Percentiles rank a stretch among this genome's conserved stretches.
phyloP scores from a whole-genome alignment of 2,888 invertebrate genomes.

The Drosophila mercatorum region DNA sequence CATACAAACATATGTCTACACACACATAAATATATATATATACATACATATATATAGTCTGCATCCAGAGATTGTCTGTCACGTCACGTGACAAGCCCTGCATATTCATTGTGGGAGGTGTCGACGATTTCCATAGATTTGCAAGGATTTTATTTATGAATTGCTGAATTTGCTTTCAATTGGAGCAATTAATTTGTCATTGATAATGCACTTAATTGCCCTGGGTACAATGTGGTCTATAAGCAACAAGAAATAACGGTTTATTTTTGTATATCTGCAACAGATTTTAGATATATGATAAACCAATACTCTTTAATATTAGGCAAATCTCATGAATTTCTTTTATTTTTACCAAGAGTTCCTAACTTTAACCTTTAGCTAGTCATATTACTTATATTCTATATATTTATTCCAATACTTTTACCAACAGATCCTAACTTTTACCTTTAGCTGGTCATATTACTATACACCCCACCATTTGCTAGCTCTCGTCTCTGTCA shows the following conservation, averaged over 20 bases:
- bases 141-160: slow-evolving; percentile 4
- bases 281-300: too few species aligned
- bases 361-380: too few species aligned
- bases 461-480: slow-evolving; percentile 9
- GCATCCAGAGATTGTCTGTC: slow-evolving; percentile 26
- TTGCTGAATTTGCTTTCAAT: not conserved
- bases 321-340: not conserved
- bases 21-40: not conserved
- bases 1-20: slow-evolving; percentile 4
- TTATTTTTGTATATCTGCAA: not conserved
- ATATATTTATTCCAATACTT: too few species aligned
- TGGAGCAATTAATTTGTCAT: slow-evolving; percentile 11
- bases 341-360: not conserved
- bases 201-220: slow-evolving; percentile 1
- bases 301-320: too few species aligned
- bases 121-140: slow-evolving; percentile 18
- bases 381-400: too few species aligned
- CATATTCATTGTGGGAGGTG: slow-evolving; percentile 39
- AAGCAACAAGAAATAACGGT: not conserved
- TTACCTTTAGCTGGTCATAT: not conserved
- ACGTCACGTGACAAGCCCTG: slow-evolving; percentile 45
- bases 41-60: not conserved
- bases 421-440: not conserved
- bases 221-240: not conserved
- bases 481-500: not conserved